Base-by-base conservation (phyloP, 2,797 vertebrate species). In the Acrossocheilus wenchowensis region DNA sequence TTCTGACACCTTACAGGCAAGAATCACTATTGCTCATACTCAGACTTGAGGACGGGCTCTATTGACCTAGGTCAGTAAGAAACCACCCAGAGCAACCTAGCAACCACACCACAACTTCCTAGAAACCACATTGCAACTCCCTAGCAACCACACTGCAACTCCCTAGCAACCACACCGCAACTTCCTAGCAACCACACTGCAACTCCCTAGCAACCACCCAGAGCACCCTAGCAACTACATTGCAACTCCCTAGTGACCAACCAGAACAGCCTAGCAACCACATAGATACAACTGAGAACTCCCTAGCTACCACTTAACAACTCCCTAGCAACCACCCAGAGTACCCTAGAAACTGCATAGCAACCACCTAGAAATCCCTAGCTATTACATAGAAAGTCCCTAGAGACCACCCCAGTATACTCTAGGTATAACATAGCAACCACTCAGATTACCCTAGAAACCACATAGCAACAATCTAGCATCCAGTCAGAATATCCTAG, bases 1-100 rank as follows among this genome's bases (percentile, higher is more conserved):
- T 94, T 69, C 54, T 8, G 45, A 48, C 41, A 34, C 8, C 0
- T 78, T 41, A 50, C 26, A 73, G n/a, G 3, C 64, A n/a, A 41
- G n/a, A 30, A 52, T 34, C 17, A 4, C 23, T 60, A 83, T 62
- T 36, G 15, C 17, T 43, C 60, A 30, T 62, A 21, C 7, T 30
- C 48, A 50, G 14, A 75, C 73, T 5, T 11, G 17, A 52, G 4
- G 8, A 17, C 9, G 6, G 6, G n/a, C n/a, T 73, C 43, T 30
- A 3, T 26, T 73, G 41, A 73, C 41, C 14, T 7, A 1, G 41
- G 69, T 45, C 41, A 45, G 23, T 45, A 45, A 43, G 11, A n/a
- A 73, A 73, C 41, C 23, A 45, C 6, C 19, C 68, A 45, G 39
- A 43, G 41, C 11, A 72, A 12, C 15, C n/a, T 74, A 48, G 12